Percentiles rank a stretch among this genome's conserved stretches.
These are phyloP conservation scores for Urocitellus parryii DNA, from an alignment of 2,113 vertebrate genomes.

Conservation along the genomic window DNA sequence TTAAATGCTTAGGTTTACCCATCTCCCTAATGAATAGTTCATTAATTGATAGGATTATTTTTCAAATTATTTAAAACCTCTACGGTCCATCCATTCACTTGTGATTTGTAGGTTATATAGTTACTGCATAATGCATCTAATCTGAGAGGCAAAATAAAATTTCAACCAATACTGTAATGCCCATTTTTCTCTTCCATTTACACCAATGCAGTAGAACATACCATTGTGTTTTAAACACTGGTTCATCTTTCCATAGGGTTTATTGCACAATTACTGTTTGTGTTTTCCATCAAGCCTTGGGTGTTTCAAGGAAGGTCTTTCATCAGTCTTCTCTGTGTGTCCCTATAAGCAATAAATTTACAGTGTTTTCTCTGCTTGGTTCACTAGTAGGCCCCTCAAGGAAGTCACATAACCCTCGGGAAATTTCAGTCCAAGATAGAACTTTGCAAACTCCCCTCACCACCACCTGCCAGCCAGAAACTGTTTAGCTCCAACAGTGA, in stretches of 20 bases:
- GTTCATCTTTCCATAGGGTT: not conserved
- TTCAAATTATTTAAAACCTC: conserved; percentile 53
- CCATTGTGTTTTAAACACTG: conserved; percentile 9
- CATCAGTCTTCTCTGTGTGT: not conserved
- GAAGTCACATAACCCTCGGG: not conserved
- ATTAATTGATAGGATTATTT: conserved; percentile 62
- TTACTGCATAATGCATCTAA: not conserved
- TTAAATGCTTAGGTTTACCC: conserved; percentile 37
- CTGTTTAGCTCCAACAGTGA: not conserved
- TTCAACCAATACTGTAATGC: conserved; percentile 23
- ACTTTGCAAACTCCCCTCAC: too few relatives aligned
- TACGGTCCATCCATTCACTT: conserved; percentile 19
- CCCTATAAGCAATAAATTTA: not conserved
- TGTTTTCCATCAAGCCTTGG: not conserved
- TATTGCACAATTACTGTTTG: not conserved
- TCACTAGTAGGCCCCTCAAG: not conserved
- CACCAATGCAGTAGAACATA: not conserved
- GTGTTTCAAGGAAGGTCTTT: not conserved
- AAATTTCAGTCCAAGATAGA: not conserved
- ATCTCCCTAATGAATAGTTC: conserved; percentile 40
- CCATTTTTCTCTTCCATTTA: conserved; percentile 7
- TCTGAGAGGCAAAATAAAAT: conserved; percentile 42
- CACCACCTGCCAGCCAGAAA: not conserved
- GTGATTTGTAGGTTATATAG: conserved; percentile 12
- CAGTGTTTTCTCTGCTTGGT: not conserved